Conservation (phyloP, 2,797 vertebrate species). For the Alexandromys oeconomus region DNA sequence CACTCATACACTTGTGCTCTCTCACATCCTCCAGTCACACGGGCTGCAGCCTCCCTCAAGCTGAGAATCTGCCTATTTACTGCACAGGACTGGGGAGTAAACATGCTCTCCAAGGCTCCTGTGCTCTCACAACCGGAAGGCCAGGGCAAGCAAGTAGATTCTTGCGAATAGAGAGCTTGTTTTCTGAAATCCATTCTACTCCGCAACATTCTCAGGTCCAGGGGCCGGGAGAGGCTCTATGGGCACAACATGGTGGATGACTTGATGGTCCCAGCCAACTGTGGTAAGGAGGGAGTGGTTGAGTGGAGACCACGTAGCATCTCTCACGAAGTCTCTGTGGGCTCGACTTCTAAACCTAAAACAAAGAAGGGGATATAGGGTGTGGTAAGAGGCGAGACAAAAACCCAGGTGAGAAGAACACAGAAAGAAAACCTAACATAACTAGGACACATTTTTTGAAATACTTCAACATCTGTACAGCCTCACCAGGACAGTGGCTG, state of each 20-base stretch:
- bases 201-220: conserved; percentile 82
- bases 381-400: not conserved
- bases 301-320: conserved; percentile 93
- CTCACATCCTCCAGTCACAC: not conserved
- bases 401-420: not conserved
- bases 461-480: not conserved
- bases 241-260: conserved; percentile 93
- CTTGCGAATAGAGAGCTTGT: not conserved
- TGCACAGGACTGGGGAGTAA: not conserved
- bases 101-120: conserved; percentile 26
- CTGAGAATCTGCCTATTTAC: not conserved
- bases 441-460: not conserved
- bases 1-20: not conserved
- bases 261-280: conserved; percentile 97
- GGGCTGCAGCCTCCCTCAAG: conserved; percentile 7
- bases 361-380: not conserved
- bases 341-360: conserved; percentile 92
- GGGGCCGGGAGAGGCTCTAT: conserved; percentile 79
- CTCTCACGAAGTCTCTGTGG: conserved; percentile 95
- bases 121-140: conserved; percentile 22
- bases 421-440: not conserved
- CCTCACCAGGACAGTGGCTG: not conserved
- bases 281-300: conserved; percentile 93
- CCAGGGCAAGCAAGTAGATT: not conserved
- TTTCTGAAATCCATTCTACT: conserved; percentile 82